Percentiles rank a stretch among this genome's conserved stretches.
These are phyloP conservation scores for Bhutanitis thaidina DNA, from an alignment of 2,888 invertebrate species.

Conservation along the genomic window DNA sequence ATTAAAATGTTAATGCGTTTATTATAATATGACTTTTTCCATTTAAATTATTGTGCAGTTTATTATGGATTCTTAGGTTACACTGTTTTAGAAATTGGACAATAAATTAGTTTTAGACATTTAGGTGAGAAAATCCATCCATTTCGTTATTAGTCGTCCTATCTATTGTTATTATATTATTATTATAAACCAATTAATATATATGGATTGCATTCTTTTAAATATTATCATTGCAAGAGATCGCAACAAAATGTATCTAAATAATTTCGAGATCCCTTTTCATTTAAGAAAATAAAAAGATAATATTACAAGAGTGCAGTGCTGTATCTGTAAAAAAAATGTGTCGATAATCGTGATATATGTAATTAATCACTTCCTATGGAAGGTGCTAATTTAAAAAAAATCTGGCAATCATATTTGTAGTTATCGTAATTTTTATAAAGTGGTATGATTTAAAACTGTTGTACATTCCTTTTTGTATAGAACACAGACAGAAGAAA, in stretches of 20 bases:
- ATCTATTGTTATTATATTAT: not conserved
- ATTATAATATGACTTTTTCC: not conserved
- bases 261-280: not conserved
- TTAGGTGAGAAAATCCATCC: slow-evolving; percentile 16
- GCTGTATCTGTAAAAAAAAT: not conserved
- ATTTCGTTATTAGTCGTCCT: slow-evolving; percentile 16
- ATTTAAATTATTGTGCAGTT: not conserved
- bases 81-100: slow-evolving; percentile 10
- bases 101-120: slow-evolving; percentile 16
- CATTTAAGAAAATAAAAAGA: not conserved
- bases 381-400: slow-evolving; percentile 9
- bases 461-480: not conserved
- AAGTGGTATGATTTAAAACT: not conserved
- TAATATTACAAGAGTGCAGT: slow-evolving; percentile 1
- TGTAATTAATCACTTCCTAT: slow-evolving; percentile 1
- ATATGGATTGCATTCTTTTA: slow-evolving; percentile 1
- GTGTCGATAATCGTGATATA: not conserved
- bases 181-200: not conserved
- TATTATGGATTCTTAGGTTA: not conserved
- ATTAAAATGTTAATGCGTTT: not conserved
- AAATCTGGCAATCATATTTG: not conserved
- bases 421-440: slow-evolving; percentile 1
- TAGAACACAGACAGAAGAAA: not conserved
- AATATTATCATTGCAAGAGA: not conserved
- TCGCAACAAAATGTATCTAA: too few species aligned